phyloP scores from a whole-genome alignment of 2,797 vertebrate genomes.

The Enteromius treurensis region DNA sequence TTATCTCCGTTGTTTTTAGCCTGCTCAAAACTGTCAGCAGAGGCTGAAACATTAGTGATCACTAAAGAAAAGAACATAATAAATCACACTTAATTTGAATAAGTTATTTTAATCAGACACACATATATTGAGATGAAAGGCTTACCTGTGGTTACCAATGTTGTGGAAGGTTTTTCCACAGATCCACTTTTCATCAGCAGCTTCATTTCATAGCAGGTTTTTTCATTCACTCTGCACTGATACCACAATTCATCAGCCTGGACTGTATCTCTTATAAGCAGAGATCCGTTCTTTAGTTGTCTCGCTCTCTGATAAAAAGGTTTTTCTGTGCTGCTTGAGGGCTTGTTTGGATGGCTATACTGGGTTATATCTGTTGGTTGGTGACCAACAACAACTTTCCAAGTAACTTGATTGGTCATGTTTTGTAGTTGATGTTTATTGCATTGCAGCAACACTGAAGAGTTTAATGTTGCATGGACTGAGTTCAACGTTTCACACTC shows the following conservation, averaged over 20 bases:
- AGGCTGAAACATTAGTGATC: not conserved
- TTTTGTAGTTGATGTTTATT: not conserved
- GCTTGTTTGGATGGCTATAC: not conserved
- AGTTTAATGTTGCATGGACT: not conserved
- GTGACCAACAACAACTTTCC: constrained; percentile 37
- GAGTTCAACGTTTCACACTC: not conserved
- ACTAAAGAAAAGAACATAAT: not conserved
- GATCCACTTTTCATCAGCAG: constrained; percentile 16
- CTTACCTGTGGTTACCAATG: no score
- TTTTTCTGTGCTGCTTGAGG: not conserved
- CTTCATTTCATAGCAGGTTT: constrained; percentile 36
- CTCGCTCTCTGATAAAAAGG: constrained; percentile 21
- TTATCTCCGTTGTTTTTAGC: not conserved
- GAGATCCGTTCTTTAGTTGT: constrained; percentile 5
- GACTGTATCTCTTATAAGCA: constrained; percentile 34
- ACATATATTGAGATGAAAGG: no score
- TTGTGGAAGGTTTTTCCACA: no score
- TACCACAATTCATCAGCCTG: constrained; percentile 34
- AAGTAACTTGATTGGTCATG: not conserved
- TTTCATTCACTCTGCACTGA: constrained; percentile 21
- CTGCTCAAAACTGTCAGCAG: not conserved
- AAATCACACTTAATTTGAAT: not conserved
- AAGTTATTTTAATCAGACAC: no score
- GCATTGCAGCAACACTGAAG: constrained; percentile 32
- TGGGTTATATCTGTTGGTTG: rapidly evolving